phyloP scores from a whole-genome alignment of 2,797 vertebrate genomes.

The Lepidocolaptes lacrymiger region DNA sequence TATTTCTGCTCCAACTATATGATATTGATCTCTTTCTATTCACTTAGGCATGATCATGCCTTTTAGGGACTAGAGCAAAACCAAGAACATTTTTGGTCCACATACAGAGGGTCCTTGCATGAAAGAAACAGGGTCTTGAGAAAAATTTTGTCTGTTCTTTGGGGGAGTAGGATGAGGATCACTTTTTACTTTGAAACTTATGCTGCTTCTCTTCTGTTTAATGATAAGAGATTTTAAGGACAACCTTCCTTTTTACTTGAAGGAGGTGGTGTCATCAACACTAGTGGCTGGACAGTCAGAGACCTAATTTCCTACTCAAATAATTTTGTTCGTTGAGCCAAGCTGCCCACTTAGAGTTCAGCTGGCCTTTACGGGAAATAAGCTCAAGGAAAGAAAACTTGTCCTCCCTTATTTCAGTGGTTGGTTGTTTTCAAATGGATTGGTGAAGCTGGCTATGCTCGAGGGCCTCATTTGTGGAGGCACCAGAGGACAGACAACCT shows the following conservation, averaged over 20 bases:
- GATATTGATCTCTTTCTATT: background rate
- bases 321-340: background rate
- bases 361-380: background rate
- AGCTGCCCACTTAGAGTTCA: background rate
- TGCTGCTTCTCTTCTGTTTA: background rate
- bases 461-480: background rate
- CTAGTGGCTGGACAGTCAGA: background rate
- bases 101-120: background rate
- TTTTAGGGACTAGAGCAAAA: background rate
- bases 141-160: background rate
- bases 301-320: background rate
- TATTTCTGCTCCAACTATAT: background rate
- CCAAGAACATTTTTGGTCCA: background rate
- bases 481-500: background rate
- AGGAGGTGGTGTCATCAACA: background rate
- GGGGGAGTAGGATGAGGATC: background rate
- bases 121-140: background rate
- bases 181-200: background rate
- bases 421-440: background rate
- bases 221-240: background rate
- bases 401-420: background rate
- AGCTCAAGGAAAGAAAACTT: background rate
- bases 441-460: background rate
- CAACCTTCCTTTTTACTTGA: background rate
- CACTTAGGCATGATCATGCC: background rate